phyloP scores from a whole-genome alignment of 2,797 vertebrate species.

The Hyperoplus lanceolatus region DNA sequence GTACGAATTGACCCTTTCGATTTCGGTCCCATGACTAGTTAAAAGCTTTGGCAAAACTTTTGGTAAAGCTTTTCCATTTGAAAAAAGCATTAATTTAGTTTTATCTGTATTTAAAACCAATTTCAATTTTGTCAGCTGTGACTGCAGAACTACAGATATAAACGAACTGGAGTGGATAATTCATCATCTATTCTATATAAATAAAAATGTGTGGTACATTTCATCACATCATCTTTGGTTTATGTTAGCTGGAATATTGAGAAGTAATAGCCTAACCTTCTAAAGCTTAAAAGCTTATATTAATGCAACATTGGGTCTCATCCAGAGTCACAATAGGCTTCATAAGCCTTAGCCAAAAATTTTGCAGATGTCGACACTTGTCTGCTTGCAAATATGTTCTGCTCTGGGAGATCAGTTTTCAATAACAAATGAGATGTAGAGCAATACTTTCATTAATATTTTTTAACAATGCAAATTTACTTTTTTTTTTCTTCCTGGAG shows the following conservation, averaged over 20 bases:
- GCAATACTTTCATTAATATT: not conserved
- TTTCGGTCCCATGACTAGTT: too few species aligned
- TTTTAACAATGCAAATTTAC: too few species aligned
- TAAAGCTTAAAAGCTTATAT: not conserved
- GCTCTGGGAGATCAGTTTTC: not conserved
- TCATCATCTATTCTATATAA: constrained; percentile 2
- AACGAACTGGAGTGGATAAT: not conserved
- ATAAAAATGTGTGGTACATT: not conserved
- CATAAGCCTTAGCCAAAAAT: not conserved
- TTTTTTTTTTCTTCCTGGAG: too few species aligned
- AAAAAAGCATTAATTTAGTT: too few species aligned
- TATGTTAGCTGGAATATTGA: not conserved
- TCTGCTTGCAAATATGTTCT: not conserved
- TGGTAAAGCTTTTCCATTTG: too few species aligned
- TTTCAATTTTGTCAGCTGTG: too few species aligned
- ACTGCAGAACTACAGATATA: not conserved
- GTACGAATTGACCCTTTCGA: too few species aligned
- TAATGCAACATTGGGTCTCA: not conserved
- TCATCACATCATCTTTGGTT: not conserved
- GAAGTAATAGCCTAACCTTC: not conserved
- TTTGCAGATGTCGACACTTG: not conserved
- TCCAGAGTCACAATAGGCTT: not conserved
- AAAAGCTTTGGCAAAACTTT: too few species aligned
- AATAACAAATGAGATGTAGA: not conserved
- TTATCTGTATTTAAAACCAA: too few species aligned